Percentiles rank a stretch among this genome's conserved stretches.
phyloP scores from a whole-genome alignment of 2,888 invertebrate species.

The Ferdinandea cuprea region DNA sequence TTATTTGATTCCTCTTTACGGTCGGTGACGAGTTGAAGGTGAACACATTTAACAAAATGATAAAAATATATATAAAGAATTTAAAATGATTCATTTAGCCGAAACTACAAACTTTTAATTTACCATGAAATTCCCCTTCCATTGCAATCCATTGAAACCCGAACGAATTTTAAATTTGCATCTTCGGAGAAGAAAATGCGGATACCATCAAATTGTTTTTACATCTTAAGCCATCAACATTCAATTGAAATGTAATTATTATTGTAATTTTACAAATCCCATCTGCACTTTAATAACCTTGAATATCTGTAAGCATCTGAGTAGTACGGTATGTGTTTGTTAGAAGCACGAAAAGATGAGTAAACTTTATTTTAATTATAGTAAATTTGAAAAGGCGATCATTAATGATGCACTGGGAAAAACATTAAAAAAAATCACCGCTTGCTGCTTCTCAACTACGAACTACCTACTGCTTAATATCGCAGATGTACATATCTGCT shows the following conservation, averaged over 20 bases:
- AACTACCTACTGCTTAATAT: constrained; percentile 8
- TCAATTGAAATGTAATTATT: constrained; percentile 18
- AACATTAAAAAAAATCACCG: not conserved
- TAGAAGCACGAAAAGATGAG: constrained; percentile 28
- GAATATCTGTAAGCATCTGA: not conserved
- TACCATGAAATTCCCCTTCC: too few species aligned
- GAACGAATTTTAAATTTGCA: not conserved
- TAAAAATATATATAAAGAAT: too few species aligned
- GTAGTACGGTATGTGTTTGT: constrained; percentile 8
- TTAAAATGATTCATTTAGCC: too few species aligned
- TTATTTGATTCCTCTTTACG: too few species aligned
- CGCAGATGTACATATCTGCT: not conserved
- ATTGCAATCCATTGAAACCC: too few species aligned
- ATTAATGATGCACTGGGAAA: constrained; percentile 22
- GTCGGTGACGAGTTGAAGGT: too few species aligned
- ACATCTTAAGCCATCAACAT: not conserved
- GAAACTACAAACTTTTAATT: too few species aligned
- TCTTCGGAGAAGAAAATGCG: not conserved
- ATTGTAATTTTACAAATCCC: constrained; percentile 6
- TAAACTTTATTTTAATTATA: constrained; percentile 45
- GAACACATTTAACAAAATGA: too few species aligned
- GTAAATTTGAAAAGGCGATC: constrained; percentile 36
- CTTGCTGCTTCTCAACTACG: too few species aligned
- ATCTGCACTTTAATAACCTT: constrained; percentile 7
- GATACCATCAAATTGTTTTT: not conserved